Percentiles rank a stretch among this genome's conserved stretches.
These are phyloP conservation scores for Drosophila nigrodunni DNA, from an alignment of 1,140 invertebrate species.

Conservation along the genomic window DNA sequence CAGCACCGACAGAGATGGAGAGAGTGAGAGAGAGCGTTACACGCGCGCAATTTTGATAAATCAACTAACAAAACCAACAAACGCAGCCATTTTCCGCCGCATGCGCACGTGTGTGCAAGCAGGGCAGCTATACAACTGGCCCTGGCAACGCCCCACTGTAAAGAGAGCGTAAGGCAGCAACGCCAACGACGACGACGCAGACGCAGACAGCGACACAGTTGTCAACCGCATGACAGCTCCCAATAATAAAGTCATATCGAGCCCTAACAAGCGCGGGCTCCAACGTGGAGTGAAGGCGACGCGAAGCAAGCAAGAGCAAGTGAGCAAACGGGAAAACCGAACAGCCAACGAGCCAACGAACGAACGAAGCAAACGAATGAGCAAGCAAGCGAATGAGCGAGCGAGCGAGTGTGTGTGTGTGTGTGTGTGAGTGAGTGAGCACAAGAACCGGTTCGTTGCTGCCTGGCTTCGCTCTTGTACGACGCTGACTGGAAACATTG, in stretches of 20 bases:
- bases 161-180: slow-evolving; percentile 21
- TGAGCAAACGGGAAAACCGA: slow-evolving; percentile 6
- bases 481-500: slow-evolving; percentile 53
- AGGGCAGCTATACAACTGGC: slow-evolving; percentile 27
- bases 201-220: slow-evolving; percentile 74
- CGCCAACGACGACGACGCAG: slow-evolving; percentile 38
- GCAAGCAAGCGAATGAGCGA: slow-evolving; percentile 6
- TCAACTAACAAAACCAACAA: slow-evolving; percentile 65
- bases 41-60: slow-evolving; percentile 47
- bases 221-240: slow-evolving; percentile 81
- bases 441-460: slow-evolving; percentile 34
- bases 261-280: slow-evolving; percentile 67
- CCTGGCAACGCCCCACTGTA: slow-evolving; percentile 59
- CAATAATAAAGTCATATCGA: slow-evolving; percentile 82
- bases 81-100: slow-evolving; percentile 71
- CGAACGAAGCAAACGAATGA: slow-evolving; percentile 1
- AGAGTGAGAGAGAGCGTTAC: slow-evolving; percentile 40
- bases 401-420: slow-evolving; percentile 3
- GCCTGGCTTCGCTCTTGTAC: slow-evolving; percentile 23
- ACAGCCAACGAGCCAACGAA: background rate
- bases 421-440: background rate
- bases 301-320: slow-evolving; percentile 38
- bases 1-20: background rate
- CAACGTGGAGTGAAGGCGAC: slow-evolving; percentile 49
- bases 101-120: slow-evolving; percentile 33